phyloP scores from a whole-genome alignment of 2,113 vertebrate genomes.

The Struthidea cinerea region DNA sequence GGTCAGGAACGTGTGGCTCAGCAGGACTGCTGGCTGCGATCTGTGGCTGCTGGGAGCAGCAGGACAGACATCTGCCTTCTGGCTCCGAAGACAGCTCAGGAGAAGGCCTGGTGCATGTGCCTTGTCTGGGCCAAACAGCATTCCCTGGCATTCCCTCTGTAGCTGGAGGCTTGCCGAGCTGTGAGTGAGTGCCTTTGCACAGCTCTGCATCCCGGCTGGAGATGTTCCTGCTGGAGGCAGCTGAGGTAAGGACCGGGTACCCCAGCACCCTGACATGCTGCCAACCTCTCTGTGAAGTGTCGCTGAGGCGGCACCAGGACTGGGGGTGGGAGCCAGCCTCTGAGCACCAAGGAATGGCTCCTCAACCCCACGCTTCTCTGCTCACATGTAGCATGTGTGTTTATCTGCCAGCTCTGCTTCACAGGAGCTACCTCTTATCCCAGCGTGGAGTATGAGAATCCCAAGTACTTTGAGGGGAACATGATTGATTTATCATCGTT shows the following conservation, averaged over 20 bases:
- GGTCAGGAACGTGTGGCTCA: not conserved
- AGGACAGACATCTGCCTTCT: not conserved
- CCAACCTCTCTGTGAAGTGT: not conserved
- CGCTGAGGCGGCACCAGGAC: not conserved
- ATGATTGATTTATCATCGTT: rapidly evolving
- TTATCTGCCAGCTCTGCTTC: not conserved
- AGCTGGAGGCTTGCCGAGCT: not conserved
- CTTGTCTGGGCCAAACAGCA: not conserved
- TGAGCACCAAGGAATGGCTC: not conserved
- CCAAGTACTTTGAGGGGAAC: not conserved
- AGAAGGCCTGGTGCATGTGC: not conserved
- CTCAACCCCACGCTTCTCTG: not conserved
- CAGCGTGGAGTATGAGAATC: not conserved
- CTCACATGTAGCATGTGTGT: rapidly evolving
- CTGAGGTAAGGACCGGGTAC: not conserved
- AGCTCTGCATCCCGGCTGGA: not conserved
- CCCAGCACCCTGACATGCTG: not conserved
- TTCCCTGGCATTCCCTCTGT: not conserved
- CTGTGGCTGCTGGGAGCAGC: not conserved
- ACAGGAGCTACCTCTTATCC: not conserved
- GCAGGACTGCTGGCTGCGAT: not conserved
- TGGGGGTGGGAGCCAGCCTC: not conserved
- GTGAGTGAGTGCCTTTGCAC: not conserved
- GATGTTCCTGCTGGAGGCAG: not conserved
- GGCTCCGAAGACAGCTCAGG: not conserved